A percentile compares a stretch with the other conserved stretches of the same genome.
These are phyloP conservation scores for Mesoligia furuncula DNA, from an alignment of 2,888 invertebrate genomes.

Conservation along the genomic window DNA sequence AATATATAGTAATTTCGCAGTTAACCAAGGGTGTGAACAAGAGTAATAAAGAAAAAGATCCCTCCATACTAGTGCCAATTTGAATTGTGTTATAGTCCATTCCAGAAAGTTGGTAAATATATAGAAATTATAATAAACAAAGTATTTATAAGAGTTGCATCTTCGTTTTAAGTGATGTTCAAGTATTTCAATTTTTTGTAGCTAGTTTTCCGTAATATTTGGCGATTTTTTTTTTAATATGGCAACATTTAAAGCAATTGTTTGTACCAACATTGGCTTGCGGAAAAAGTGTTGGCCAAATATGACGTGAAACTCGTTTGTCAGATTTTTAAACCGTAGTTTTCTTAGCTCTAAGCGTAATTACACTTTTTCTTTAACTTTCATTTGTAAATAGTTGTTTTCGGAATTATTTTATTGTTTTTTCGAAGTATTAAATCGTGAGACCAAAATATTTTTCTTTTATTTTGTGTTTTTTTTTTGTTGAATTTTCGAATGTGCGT, in stretches of 20 bases:
- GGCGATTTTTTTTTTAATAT: conserved; percentile 23
- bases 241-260: conserved; percentile 11
- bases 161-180: conserved; percentile 37
- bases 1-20: conserved; percentile 23
- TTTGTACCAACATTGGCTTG: background rate
- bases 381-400: conserved; percentile 80
- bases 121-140: conserved; percentile 65
- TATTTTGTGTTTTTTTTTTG: conserved; percentile 55
- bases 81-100: conserved; percentile 71
- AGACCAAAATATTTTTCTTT: conserved; percentile 71
- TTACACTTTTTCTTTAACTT: conserved; percentile 48
- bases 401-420: conserved; percentile 77
- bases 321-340: conserved; percentile 34
- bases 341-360: conserved; percentile 62
- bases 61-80: conserved; percentile 88
- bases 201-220: conserved; percentile 26
- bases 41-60: conserved; percentile 75
- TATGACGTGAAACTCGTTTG: conserved; percentile 12
- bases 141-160: conserved; percentile 67
- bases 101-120: conserved; percentile 71
- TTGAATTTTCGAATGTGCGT: conserved; percentile 31
- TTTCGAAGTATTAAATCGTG: conserved; percentile 83
- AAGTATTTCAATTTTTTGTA: conserved; percentile 34
- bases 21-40: conserved; percentile 27
- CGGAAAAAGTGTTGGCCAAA: conserved; percentile 16